A percentile compares a stretch with the other conserved stretches of the same genome.
Conservation (phyloP, 2,888 invertebrate genomes). For the Noctua comes region DNA sequence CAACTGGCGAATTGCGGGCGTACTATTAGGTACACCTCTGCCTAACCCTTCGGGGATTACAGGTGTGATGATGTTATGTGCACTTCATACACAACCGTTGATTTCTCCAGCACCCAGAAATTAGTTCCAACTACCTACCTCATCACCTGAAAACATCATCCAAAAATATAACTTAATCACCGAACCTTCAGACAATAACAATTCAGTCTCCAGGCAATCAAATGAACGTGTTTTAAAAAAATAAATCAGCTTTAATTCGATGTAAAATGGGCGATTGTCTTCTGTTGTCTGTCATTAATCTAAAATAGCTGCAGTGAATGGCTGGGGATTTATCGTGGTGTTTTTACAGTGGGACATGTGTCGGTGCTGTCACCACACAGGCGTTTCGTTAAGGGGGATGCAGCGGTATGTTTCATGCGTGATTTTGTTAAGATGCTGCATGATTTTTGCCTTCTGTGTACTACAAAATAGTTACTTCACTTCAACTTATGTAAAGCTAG, state of each 20-base stretch:
- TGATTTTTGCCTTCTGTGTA: background rate
- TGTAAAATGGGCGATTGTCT: conserved; percentile 62
- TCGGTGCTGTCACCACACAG: conserved; percentile 81
- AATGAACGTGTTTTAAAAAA: conserved; percentile 52
- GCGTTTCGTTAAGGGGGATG: conserved; percentile 60
- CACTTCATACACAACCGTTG: background rate
- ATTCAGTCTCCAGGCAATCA: conserved; percentile 52
- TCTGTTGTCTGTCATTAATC: conserved; percentile 70
- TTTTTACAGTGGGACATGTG: conserved; percentile 86
- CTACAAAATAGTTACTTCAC: too few species aligned
- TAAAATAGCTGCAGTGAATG: conserved; percentile 77
- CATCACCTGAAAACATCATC: conserved; percentile 27
- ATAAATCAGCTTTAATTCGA: conserved; percentile 66
- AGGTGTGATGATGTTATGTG: too few species aligned
- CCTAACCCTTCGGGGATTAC: too few species aligned
- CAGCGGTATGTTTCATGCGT: background rate
- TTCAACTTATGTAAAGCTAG: too few species aligned
- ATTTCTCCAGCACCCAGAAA: background rate
- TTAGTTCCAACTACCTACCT: background rate
- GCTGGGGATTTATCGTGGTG: conserved; percentile 75
- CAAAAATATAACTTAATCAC: conserved; percentile 53
- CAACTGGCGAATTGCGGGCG: too few species aligned
- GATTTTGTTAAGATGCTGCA: background rate
- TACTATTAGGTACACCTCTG: too few species aligned
- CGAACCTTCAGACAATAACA: conserved; percentile 36